A percentile compares a stretch with the other conserved stretches of the same genome.
phyloP scores from a whole-genome alignment of 2,797 vertebrate genomes.

The Limnodromus scolopaceus region DNA sequence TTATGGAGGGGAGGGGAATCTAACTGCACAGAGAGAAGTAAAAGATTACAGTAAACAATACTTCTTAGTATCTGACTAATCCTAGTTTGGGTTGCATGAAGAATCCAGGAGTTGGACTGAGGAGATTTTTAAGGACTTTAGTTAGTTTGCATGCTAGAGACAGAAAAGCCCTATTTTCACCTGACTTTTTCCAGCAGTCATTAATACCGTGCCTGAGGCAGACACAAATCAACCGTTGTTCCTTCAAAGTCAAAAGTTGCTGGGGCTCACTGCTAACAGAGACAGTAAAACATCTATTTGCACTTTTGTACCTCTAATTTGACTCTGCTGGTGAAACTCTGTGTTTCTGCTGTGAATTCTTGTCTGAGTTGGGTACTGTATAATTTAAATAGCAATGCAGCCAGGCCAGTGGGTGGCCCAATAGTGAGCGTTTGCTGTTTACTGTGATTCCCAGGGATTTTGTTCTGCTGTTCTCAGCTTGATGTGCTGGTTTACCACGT shows the following conservation, averaged over 20 bases:
- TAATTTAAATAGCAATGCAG: neutral
- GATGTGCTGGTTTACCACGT: accelerated
- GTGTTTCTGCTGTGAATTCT: too few relatives aligned
- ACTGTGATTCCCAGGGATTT: neutral
- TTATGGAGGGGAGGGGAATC: neutral
- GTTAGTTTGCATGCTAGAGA: neutral
- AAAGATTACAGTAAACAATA: neutral
- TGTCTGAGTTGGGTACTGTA: neutral
- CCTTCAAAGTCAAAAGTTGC: neutral
- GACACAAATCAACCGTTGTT: neutral
- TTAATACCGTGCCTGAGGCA: neutral
- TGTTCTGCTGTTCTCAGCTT: neutral
- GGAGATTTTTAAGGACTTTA: neutral
- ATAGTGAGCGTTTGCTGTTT: neutral
- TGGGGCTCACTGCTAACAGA: neutral
- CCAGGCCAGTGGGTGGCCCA: neutral
- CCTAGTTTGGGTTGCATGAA: neutral
- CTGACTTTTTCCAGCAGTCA: neutral
- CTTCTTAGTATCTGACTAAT: neutral
- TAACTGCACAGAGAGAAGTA: neutral
- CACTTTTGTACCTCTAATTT: neutral
- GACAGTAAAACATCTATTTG: neutral
- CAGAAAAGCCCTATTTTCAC: neutral
- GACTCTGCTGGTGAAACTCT: neutral
- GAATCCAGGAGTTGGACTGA: neutral